Conservation (phyloP, 2,888 invertebrate genomes). For the Nineta flava region DNA sequence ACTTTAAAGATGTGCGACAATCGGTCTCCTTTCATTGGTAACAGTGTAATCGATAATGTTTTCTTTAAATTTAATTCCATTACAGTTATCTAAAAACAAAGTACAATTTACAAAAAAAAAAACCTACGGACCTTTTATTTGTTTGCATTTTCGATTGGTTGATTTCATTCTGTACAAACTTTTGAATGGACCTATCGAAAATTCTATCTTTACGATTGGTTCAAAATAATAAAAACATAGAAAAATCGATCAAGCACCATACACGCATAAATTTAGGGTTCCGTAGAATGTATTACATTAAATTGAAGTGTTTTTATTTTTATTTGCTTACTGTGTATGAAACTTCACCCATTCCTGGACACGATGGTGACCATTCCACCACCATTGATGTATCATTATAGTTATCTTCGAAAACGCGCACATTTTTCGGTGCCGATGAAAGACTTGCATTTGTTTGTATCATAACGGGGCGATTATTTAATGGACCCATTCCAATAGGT, state of each 20-base stretch:
- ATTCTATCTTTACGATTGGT: too few relatives aligned
- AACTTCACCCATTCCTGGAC: constrained; percentile 29
- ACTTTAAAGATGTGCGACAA: constrained; percentile 34
- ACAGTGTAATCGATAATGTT: constrained; percentile 29
- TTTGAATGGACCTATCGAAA: too few relatives aligned
- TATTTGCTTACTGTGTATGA: constrained; percentile 41
- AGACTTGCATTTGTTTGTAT: constrained; percentile 45
- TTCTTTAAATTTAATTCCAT: constrained; percentile 31
- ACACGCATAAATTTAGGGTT: too few relatives aligned
- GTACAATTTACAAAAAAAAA: too few relatives aligned
- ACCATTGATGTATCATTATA: constrained; percentile 31
- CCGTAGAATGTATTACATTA: too few relatives aligned
- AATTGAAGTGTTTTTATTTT: too few relatives aligned
- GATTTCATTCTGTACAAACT: too few relatives aligned
- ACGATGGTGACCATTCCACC: constrained; percentile 58
- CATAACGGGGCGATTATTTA: constrained; percentile 32
- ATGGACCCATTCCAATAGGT: constrained; percentile 48
- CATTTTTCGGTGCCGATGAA: constrained; percentile 52
- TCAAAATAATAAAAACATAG: too few relatives aligned
- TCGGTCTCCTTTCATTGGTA: constrained; percentile 28
- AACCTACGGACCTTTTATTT: too few relatives aligned
- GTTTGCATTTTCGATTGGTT: too few relatives aligned
- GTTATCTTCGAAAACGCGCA: constrained; percentile 31
- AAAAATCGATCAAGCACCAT: too few relatives aligned
- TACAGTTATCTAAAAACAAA: constrained; percentile 30